A percentile compares a stretch with the other conserved stretches of the same genome.
Conservation (phyloP, 2,888 invertebrate species). For the Eupithecia tripunctaria region DNA sequence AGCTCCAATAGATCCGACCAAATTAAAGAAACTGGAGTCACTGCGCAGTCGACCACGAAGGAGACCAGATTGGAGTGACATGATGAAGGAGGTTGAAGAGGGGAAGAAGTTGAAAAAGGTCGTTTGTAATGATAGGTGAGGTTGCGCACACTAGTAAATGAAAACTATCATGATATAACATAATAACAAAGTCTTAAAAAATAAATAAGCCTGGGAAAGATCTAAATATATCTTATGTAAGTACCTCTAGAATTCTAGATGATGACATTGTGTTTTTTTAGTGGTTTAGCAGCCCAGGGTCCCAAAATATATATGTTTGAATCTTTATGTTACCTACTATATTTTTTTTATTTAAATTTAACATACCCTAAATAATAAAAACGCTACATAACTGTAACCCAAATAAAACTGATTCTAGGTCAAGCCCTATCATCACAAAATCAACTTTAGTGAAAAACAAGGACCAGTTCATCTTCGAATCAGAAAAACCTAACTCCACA, state of each 20-base stretch:
- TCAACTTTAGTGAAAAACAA: slow-evolving; percentile 88
- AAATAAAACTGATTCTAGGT: slow-evolving; percentile 67
- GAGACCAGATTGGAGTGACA: slow-evolving; percentile 94
- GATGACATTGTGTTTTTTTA: not conserved
- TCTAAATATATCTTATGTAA: no score
- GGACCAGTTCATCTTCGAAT: slow-evolving; percentile 93
- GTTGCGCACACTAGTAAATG: not conserved
- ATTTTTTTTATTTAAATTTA: not conserved
- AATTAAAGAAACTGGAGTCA: slow-evolving; percentile 88
- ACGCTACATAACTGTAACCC: not conserved
- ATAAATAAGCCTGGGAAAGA: no score
- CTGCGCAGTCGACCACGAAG: slow-evolving; percentile 90
- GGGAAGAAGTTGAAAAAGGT: slow-evolving; percentile 92
- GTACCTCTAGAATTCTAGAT: no score
- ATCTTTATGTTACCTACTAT: no score
- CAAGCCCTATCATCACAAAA: slow-evolving; percentile 85
- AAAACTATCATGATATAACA: not conserved
- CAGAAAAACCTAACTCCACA: slow-evolving; percentile 89
- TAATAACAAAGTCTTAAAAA: not conserved
- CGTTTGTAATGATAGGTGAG: slow-evolving; percentile 89
- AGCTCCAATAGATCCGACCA: slow-evolving; percentile 83
- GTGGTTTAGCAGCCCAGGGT: not conserved
- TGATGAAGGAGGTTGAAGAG: slow-evolving; percentile 96
- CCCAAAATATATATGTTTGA: no score
- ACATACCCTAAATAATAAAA: not conserved